Percentiles rank a stretch among this genome's conserved stretches.
Evolutionary conservation across 2,113 vertebrate species (phyloP).

Genomic region (Gymnorhina tibicen): DNA sequence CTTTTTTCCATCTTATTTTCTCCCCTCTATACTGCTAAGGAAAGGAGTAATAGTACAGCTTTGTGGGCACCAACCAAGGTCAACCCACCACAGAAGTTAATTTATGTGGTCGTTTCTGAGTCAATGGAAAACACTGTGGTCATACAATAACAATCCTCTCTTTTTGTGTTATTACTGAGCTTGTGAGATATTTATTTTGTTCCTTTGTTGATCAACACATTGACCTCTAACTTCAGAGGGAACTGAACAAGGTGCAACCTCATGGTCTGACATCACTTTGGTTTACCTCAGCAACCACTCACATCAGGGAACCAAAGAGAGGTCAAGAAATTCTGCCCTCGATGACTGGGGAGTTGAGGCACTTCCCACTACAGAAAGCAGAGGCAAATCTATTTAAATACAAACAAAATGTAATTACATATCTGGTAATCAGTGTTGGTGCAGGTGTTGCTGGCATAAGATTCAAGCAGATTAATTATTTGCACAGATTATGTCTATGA

Average conservation of each 20-base stretch:
- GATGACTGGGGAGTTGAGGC: neutral
- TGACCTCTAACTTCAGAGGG: neutral
- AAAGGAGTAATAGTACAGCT: neutral
- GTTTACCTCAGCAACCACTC: neutral
- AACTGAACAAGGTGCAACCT: neutral
- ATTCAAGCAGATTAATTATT: slow-evolving; percentile 64
- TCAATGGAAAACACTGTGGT: neutral
- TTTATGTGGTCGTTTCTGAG: neutral
- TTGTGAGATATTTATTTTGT: neutral
- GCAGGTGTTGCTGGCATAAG: slow-evolving; percentile 60
- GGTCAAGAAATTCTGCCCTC: neutral
- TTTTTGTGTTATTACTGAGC: neutral
- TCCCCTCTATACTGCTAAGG: neutral
- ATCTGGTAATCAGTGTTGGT: slow-evolving; percentile 58
- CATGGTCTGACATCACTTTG: neutral
- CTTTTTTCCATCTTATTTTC: neutral
- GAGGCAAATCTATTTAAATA: slow-evolving; percentile 47
- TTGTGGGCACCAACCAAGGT: neutral
- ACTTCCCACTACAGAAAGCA: neutral
- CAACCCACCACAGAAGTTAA: neutral
- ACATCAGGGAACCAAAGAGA: neutral
- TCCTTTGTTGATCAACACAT: neutral
- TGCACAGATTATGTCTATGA: slow-evolving; percentile 56
- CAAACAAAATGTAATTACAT: slow-evolving; percentile 47
- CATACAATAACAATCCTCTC: neutral